Evolutionary conservation across 2,113 vertebrate species (phyloP).

Genomic region (Cebus imitator): DNA sequence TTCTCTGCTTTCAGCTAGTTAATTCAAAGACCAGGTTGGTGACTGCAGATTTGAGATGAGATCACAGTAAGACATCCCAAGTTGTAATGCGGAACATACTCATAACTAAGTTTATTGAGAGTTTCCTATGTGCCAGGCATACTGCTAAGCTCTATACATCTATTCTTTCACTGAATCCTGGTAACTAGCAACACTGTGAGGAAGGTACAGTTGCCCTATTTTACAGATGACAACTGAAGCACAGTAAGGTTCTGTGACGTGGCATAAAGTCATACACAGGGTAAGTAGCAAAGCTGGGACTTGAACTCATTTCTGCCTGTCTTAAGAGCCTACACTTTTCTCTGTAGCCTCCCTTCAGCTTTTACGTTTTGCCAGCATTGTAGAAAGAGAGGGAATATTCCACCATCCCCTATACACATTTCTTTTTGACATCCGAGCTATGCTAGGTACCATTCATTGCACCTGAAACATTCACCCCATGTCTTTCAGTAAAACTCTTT

Average conservation of each 20-base stretch:
- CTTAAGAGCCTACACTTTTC: background rate
- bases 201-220: fast-evolving
- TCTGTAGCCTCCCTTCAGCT: background rate
- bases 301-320: background rate
- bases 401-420: background rate
- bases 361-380: background rate
- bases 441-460: background rate
- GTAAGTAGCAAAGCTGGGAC: background rate
- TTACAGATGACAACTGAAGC: background rate
- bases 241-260: background rate
- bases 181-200: background rate
- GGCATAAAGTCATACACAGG: background rate
- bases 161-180: background rate
- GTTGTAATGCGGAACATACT: no score
- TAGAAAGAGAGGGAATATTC: background rate
- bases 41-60: background rate
- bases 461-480: background rate
- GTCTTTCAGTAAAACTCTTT: background rate
- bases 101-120: background rate
- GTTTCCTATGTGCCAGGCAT: background rate
- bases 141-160: background rate
- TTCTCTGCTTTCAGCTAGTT: background rate
- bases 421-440: background rate
- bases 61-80: background rate
- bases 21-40: background rate